Evolutionary conservation across 2,113 vertebrate species (phyloP).

Genomic region (Proteles cristata): DNA sequence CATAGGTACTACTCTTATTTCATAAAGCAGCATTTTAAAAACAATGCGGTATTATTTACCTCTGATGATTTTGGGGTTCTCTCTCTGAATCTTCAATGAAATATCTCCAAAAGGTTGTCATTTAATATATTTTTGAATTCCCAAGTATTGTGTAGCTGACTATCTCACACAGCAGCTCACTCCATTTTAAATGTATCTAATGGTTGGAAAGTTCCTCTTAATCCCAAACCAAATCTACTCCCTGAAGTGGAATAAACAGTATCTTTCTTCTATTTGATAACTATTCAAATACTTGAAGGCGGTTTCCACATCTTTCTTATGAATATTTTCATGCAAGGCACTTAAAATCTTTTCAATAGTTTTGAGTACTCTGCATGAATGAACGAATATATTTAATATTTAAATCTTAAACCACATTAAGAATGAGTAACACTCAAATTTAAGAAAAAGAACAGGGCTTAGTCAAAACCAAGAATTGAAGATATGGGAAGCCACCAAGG

Average conservation of each 20-base stretch:
- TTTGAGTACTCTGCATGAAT: neutral
- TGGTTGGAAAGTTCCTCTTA: neutral
- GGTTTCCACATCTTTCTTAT: neutral
- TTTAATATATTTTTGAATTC: neutral
- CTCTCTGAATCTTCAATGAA: neutral
- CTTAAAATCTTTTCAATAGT: neutral
- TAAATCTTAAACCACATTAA: neutral
- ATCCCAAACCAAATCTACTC: neutral
- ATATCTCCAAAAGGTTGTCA: neutral
- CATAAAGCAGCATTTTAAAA: neutral
- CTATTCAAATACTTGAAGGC: slow-evolving; percentile 10
- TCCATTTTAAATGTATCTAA: neutral
- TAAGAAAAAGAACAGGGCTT: neutral
- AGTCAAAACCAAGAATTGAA: neutral
- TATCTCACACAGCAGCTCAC: neutral
- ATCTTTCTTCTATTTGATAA: neutral
- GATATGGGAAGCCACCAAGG: neutral
- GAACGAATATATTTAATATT: neutral
- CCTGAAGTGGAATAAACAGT: neutral
- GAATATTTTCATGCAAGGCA: neutral
- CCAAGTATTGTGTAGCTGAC: neutral
- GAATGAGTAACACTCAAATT: slow-evolving; percentile 23
- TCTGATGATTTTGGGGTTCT: neutral
- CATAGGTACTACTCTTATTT: neutral
- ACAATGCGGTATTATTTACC: neutral